phyloP scores from a whole-genome alignment of 2,888 invertebrate species.

The Diaphora mendica region DNA sequence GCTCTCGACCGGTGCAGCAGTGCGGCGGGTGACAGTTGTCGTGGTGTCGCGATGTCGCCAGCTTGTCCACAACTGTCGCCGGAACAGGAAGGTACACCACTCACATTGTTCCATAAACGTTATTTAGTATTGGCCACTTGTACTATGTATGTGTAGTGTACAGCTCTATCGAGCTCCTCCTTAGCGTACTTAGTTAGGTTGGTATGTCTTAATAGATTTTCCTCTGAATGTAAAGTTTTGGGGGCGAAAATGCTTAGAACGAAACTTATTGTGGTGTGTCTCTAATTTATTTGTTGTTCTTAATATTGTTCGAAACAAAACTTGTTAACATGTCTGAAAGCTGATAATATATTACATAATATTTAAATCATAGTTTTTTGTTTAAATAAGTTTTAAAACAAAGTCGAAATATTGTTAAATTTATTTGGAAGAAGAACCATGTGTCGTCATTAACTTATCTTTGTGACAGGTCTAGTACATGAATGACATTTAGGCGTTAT shows the following conservation, averaged over 20 bases:
- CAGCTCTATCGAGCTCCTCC: conserved; percentile 6
- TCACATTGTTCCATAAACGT: conserved; percentile 51
- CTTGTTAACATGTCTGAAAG: neutral
- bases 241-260: neutral
- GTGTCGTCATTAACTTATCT: conserved; percentile 31
- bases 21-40: conserved; percentile 23
- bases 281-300: neutral
- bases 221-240: neutral
- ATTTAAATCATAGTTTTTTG: neutral
- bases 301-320: neutral
- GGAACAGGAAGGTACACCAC: conserved; percentile 38
- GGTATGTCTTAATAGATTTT: neutral
- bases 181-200: neutral
- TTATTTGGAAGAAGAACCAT: conserved; percentile 13
- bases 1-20: conserved; percentile 16
- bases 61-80: conserved; percentile 31
- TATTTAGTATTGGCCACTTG: conserved; percentile 45
- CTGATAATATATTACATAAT: neutral
- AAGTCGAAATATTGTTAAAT: neutral
- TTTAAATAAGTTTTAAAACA: neutral
- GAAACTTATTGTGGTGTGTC: neutral
- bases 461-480: conserved; percentile 18
- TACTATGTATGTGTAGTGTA: conserved; percentile 5
- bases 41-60: conserved; percentile 22
- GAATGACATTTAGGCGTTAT: conserved; percentile 39